Conservation (phyloP, 2,113 vertebrate genomes). For the Daboia siamensis region DNA sequence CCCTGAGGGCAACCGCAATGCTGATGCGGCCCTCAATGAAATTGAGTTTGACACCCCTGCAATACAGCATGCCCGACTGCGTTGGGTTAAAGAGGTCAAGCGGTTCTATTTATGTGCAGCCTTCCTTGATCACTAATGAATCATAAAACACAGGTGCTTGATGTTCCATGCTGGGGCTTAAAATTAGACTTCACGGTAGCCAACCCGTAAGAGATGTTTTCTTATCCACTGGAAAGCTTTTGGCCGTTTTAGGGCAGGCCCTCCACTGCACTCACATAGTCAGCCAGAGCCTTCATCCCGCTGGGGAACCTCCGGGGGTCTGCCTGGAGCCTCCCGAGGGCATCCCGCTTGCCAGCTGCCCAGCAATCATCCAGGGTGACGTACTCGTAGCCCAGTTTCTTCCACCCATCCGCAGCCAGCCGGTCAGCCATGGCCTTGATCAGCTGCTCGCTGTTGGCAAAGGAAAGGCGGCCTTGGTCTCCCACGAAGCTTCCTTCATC, state of each 20-base stretch:
- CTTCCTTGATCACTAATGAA: neutral
- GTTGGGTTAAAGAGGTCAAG: neutral
- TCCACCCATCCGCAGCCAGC: slow-evolving; percentile 48
- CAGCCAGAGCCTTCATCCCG: slow-evolving; percentile 53
- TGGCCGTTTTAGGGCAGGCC: no score
- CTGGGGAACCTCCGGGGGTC: slow-evolving; percentile 49
- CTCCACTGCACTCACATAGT: slow-evolving; percentile 43
- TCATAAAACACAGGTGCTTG: neutral
- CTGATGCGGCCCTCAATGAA: no score
- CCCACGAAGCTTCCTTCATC: no score
- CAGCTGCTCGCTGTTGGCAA: slow-evolving; percentile 37
- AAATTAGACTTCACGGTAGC: neutral
- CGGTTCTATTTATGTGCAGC: neutral
- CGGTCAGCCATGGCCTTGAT: slow-evolving; percentile 48
- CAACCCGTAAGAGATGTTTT: neutral
- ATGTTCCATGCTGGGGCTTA: neutral
- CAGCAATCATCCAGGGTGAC: slow-evolving; percentile 59
- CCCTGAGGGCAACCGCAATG: no score
- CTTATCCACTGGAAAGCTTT: neutral
- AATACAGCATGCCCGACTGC: neutral
- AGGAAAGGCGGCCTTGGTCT: neutral
- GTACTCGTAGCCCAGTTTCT: slow-evolving; percentile 49
- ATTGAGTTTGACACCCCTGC: no score
- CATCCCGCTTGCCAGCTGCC: slow-evolving; percentile 32
- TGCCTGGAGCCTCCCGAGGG: slow-evolving; percentile 41